Conservation (phyloP, 2,797 vertebrate species). For the Microhierax caerulescens region DNA sequence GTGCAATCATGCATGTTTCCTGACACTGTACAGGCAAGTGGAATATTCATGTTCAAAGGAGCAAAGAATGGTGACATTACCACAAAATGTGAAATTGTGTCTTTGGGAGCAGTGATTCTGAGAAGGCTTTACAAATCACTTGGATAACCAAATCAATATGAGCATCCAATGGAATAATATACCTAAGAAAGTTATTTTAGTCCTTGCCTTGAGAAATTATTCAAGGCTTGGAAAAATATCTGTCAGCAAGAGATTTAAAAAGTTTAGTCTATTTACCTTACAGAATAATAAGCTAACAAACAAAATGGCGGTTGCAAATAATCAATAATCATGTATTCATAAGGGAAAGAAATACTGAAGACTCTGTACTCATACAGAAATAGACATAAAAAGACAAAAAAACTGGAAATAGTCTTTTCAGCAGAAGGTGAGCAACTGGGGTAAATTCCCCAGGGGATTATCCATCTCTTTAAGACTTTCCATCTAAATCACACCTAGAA, state of each 20-base stretch:
- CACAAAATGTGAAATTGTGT: neutral
- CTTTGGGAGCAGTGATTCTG: neutral
- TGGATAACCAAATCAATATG: neutral
- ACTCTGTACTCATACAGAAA: neutral
- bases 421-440: neutral
- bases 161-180: neutral
- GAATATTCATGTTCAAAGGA: neutral
- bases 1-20: neutral
- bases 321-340: neutral
- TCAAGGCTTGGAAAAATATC: neutral
- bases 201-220: neutral
- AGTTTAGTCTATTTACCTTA: neutral
- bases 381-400: neutral
- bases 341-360: neutral
- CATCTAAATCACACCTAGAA: neutral
- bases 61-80: neutral
- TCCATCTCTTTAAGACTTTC: neutral
- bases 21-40: neutral
- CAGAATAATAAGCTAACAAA: neutral
- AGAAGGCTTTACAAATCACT: neutral
- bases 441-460: neutral
- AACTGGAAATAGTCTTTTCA: neutral
- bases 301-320: neutral
- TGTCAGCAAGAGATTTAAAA: neutral
- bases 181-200: neutral